These are phyloP conservation scores for Papilio glaucus DNA, from an alignment of 1,140 invertebrate genomes.

Conservation along the genomic window DNA sequence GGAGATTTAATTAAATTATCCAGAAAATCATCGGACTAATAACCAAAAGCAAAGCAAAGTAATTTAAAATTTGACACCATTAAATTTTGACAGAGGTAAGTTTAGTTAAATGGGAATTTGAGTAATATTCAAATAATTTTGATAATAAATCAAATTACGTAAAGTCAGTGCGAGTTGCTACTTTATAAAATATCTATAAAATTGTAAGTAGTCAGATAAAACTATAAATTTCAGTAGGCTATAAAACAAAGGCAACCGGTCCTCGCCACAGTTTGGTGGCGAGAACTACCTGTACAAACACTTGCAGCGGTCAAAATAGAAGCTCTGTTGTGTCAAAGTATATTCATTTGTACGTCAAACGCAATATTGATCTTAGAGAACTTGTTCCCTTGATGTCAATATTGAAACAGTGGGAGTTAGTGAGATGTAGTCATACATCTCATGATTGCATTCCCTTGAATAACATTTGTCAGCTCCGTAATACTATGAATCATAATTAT, in stretches of 20 bases:
- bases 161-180: background rate
- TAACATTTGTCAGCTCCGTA: slow-evolving; percentile 10
- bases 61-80: no score
- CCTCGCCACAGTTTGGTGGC: slow-evolving; percentile 63
- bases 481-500: no score
- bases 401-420: slow-evolving; percentile 49
- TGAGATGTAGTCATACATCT: slow-evolving; percentile 50
- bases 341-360: slow-evolving; percentile 81
- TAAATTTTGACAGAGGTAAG: no score
- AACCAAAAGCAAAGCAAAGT: no score
- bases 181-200: background rate
- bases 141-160: background rate
- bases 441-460: slow-evolving; percentile 51
- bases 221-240: slow-evolving; percentile 39
- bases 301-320: slow-evolving; percentile 76
- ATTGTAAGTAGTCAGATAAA: background rate
- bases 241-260: slow-evolving; percentile 62
- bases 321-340: slow-evolving; percentile 77
- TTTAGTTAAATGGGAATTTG: no score
- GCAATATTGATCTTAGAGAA: slow-evolving; percentile 76
- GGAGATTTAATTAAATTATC: no score
- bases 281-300: slow-evolving; percentile 78
- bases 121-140: background rate
- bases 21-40: no score
- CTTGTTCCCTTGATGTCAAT: slow-evolving; percentile 73